Evolutionary conservation across 2,888 invertebrate species (phyloP).

Genomic region (Abscondita cerata): DNA sequence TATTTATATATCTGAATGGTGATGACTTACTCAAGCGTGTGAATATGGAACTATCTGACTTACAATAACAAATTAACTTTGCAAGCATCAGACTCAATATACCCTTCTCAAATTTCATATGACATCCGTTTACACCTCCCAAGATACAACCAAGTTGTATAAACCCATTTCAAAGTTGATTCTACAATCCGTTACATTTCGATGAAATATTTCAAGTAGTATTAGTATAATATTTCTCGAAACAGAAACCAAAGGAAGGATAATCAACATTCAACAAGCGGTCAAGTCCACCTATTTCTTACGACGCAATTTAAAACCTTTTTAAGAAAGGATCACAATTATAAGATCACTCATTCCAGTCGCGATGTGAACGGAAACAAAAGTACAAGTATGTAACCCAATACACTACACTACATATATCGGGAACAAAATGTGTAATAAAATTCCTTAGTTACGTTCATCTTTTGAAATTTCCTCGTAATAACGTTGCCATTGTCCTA

Average conservation of each 20-base stretch:
- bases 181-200: no score
- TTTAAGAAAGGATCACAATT: slow-evolving; percentile 15
- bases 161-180: slow-evolving; percentile 6
- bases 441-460: slow-evolving; percentile 29
- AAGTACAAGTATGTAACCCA: slow-evolving; percentile 22
- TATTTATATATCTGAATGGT: no score
- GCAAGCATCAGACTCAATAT: not conserved
- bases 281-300: no score
- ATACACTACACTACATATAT: slow-evolving; percentile 29
- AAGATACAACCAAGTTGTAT: not conserved
- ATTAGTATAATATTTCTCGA: no score
- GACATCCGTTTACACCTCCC: slow-evolving; percentile 8
- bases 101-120: slow-evolving; percentile 4
- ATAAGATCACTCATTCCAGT: slow-evolving; percentile 27
- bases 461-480: slow-evolving; percentile 24
- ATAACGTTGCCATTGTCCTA: slow-evolving; percentile 17
- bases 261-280: no score
- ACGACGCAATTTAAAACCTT: slow-evolving; percentile 1
- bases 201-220: no score
- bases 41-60: no score
- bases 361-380: slow-evolving; percentile 25
- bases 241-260: no score
- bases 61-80: slow-evolving; percentile 1
- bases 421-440: slow-evolving; percentile 29
- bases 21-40: no score